These are phyloP conservation scores for Sciurus niger DNA, from an alignment of 2,113 vertebrate genomes.

Conservation along the genomic window DNA sequence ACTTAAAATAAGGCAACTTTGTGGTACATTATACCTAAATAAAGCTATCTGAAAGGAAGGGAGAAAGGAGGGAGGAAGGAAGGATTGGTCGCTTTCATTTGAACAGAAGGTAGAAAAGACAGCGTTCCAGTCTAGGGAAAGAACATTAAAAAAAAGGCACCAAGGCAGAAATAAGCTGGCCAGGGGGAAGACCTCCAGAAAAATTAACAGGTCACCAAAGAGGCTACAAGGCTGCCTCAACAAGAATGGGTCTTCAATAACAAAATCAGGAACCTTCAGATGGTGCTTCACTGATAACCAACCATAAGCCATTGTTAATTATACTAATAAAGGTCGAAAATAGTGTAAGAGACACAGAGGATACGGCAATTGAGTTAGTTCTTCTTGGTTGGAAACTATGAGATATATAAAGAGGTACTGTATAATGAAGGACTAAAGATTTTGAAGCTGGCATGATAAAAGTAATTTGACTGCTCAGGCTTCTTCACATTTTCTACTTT, in stretches of 20 bases:
- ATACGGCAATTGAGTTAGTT: neutral
- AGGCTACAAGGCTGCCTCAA: neutral
- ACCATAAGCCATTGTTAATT: neutral
- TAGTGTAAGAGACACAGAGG: neutral
- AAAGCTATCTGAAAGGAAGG: neutral
- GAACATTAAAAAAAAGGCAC: neutral
- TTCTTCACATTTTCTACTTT: neutral
- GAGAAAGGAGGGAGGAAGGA: no score
- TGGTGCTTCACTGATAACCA: neutral
- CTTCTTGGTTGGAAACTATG: neutral
- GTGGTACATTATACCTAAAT: neutral
- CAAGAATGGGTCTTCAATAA: neutral
- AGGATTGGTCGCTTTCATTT: neutral
- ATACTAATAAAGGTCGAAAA: constrained; percentile 8
- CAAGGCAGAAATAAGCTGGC: neutral
- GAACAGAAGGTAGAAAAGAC: neutral
- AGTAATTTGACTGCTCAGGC: neutral
- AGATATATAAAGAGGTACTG: neutral
- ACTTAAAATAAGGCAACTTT: constrained; percentile 10
- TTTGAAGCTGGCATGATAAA: neutral
- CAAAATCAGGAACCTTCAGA: constrained; percentile 14
- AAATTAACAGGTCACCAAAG: neutral
- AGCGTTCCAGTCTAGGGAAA: neutral
- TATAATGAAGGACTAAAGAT: neutral
- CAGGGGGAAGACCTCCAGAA: neutral